phyloP scores from a whole-genome alignment of 2,888 invertebrate genomes.

The Orthosia gothica region DNA sequence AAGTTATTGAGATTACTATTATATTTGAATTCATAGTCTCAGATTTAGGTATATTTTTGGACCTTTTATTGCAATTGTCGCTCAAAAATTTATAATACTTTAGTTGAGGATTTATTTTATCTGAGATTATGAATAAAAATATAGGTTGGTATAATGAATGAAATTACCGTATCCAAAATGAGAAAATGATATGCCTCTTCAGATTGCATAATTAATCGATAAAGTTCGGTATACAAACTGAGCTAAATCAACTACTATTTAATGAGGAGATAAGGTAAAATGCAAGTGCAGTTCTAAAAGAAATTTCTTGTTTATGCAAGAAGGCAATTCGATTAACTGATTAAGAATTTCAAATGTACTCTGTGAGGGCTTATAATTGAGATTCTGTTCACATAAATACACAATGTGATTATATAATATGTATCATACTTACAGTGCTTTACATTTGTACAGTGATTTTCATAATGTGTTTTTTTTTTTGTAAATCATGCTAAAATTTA shows the following conservation, averaged over 20 bases:
- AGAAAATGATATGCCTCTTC: slow-evolving; percentile 5
- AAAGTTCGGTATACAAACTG: not conserved
- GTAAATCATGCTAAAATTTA: slow-evolving; percentile 55
- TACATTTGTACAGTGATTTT: slow-evolving; percentile 1
- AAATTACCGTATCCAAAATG: slow-evolving; percentile 10
- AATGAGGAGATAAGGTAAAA: slow-evolving; percentile 20
- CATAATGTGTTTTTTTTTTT: not conserved
- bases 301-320: slow-evolving; percentile 15
- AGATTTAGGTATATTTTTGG: not conserved
- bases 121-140: slow-evolving; percentile 26
- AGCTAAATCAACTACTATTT: slow-evolving; percentile 21
- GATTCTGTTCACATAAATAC: slow-evolving; percentile 3
- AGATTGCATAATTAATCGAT: slow-evolving; percentile 1
- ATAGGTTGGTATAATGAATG: not conserved
- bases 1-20: not conserved
- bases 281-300: slow-evolving; percentile 26
- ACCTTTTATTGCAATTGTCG: not conserved
- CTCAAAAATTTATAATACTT: not conserved
- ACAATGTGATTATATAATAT: slow-evolving; percentile 10
- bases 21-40: slow-evolving; percentile 10
- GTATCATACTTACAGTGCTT: not conserved
- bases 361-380: slow-evolving; percentile 10
- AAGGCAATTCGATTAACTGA: not conserved
- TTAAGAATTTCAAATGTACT: slow-evolving; percentile 6
- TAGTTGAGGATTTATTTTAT: not conserved